phyloP scores from a whole-genome alignment of 2,797 vertebrate genomes.

The Epinephelus coioides region DNA sequence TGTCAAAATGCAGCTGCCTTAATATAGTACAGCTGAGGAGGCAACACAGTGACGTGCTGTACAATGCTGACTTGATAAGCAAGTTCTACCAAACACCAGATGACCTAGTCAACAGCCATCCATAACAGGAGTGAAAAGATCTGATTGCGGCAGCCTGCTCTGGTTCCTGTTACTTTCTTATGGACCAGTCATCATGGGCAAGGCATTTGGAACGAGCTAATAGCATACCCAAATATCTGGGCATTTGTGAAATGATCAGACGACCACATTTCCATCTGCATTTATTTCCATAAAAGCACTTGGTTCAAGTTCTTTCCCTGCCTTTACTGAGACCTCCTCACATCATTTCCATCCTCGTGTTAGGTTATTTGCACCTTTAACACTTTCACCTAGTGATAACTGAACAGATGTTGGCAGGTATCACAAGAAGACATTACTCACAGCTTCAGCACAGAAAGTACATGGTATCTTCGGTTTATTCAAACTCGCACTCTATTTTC shows the following conservation, averaged over 20 bases:
- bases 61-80: constrained; percentile 64
- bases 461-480: neutral
- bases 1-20: constrained; percentile 45
- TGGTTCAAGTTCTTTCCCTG: constrained; percentile 37
- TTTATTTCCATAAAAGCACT: constrained; percentile 75
- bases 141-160: constrained; percentile 47
- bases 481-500: no score
- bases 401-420: constrained; percentile 35
- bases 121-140: constrained; percentile 57
- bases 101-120: constrained; percentile 44
- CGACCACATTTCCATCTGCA: constrained; percentile 69
- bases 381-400: neutral
- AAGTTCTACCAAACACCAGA: constrained; percentile 56
- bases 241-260: constrained; percentile 65
- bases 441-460: neutral
- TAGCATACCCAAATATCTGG: constrained; percentile 66
- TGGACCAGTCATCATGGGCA: constrained; percentile 67
- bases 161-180: constrained; percentile 57
- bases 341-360: neutral
- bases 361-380: constrained; percentile 11
- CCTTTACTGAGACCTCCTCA: constrained; percentile 16
- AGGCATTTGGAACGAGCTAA: constrained; percentile 68
- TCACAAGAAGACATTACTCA: neutral
- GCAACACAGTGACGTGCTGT: constrained; percentile 38
- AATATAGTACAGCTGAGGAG: constrained; percentile 44